Conservation (phyloP, 53 echinoderm and acorn worm genomes). For the Zoroaster sp. region DNA sequence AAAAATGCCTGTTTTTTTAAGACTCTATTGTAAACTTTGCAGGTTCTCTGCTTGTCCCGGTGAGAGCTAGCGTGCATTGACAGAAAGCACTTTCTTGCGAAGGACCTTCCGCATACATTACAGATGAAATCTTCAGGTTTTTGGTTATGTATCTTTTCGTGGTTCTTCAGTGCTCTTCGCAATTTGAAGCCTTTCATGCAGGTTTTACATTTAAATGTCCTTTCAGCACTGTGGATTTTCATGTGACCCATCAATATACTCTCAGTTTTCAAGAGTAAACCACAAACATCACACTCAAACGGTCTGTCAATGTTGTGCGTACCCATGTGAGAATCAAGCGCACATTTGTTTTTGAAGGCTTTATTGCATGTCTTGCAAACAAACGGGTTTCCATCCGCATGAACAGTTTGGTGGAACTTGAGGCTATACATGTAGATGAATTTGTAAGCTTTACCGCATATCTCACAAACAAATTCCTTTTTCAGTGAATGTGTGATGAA, state of each 20-base stretch:
- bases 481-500: background rate
- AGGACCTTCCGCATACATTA: background rate
- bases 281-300: background rate
- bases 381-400: background rate
- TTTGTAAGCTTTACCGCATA: background rate
- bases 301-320: background rate
- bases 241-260: background rate
- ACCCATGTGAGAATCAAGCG: background rate
- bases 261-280: background rate
- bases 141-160: background rate
- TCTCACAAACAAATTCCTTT: background rate
- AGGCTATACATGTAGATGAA: background rate
- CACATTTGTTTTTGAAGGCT: background rate
- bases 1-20: background rate
- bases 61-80: background rate
- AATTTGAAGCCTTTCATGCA: background rate
- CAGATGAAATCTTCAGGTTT: background rate
- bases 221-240: background rate
- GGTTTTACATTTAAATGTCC: background rate
- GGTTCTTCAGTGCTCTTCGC: background rate
- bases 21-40: constrained; percentile 9
- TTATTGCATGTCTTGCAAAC: background rate
- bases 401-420: background rate
- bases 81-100: background rate
- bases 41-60: background rate